These are phyloP conservation scores for Pycnonotus jocosus DNA, from an alignment of 2,113 vertebrate species.

Conservation along the genomic window DNA sequence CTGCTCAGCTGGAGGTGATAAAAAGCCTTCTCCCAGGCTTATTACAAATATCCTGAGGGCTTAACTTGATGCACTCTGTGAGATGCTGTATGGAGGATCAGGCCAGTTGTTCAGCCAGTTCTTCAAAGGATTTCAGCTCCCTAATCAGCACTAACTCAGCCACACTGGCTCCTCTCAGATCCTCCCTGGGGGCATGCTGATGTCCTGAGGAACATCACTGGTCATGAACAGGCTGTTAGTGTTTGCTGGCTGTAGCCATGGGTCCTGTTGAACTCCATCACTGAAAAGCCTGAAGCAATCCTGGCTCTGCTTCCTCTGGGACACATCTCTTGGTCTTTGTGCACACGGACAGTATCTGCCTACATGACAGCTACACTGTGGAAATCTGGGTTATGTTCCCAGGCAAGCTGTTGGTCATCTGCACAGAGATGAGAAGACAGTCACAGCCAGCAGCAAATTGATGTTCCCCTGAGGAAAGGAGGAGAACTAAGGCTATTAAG, in stretches of 20 bases:
- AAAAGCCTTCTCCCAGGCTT: neutral
- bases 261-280: neutral
- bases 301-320: neutral
- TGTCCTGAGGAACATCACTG: neutral
- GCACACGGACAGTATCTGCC: neutral
- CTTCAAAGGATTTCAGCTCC: conserved; percentile 8
- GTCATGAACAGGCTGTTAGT: neutral
- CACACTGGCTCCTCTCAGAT: neutral
- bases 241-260: neutral
- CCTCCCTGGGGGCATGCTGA: neutral
- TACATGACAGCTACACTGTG: neutral
- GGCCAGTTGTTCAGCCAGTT: neutral
- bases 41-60: neutral
- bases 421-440: neutral
- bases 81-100: conserved; percentile 2
- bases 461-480: neutral
- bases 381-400: conserved; percentile 2
- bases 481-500: neutral
- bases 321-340: neutral
- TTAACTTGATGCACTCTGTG: neutral
- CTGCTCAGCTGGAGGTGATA: conserved; percentile 21
- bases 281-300: neutral
- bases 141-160: conserved; percentile 33
- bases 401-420: conserved; percentile 33
- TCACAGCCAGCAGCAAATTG: neutral